A percentile compares a stretch with the other conserved stretches of the same genome.
Conservation (phyloP, 2,888 invertebrate species). For the Orchesella flavescens region DNA sequence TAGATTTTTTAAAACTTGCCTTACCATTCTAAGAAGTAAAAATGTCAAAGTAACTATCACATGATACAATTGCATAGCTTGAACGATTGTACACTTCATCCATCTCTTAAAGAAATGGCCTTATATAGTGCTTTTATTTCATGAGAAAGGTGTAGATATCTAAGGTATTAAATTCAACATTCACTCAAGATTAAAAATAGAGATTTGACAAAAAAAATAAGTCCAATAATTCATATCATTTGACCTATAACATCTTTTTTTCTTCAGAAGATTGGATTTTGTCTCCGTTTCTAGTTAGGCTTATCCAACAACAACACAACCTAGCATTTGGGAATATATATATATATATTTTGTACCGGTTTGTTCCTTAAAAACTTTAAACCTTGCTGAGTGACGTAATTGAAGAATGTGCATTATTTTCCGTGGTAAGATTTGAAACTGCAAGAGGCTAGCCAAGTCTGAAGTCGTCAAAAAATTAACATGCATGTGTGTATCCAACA, state of each 20-base stretch:
- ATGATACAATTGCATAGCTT: slow-evolving; percentile 25
- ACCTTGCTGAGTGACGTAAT: background rate
- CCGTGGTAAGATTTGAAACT: background rate
- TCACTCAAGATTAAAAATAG: background rate
- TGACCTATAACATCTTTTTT: too few relatives aligned
- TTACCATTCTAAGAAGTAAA: slow-evolving; percentile 9
- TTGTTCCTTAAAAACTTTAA: background rate
- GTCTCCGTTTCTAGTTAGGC: background rate
- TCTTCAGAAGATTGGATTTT: too few relatives aligned
- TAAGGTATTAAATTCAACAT: slow-evolving; percentile 3
- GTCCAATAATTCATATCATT: too few relatives aligned
- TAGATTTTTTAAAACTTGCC: slow-evolving; percentile 34
- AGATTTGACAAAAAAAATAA: background rate
- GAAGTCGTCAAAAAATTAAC: background rate
- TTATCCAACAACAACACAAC: too few relatives aligned
- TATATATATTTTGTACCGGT: too few relatives aligned
- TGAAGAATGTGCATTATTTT: background rate
- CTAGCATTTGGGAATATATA: too few relatives aligned
- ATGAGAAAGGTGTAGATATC: background rate
- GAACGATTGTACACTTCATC: background rate
- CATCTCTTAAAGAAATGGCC: background rate
- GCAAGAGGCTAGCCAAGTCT: background rate
- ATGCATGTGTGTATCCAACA: too few relatives aligned
- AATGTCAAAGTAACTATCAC: slow-evolving; percentile 59
- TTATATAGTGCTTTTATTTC: background rate